Base-by-base conservation (phyloP, 2,797 vertebrate genomes). In the Lutra lutra region DNA sequence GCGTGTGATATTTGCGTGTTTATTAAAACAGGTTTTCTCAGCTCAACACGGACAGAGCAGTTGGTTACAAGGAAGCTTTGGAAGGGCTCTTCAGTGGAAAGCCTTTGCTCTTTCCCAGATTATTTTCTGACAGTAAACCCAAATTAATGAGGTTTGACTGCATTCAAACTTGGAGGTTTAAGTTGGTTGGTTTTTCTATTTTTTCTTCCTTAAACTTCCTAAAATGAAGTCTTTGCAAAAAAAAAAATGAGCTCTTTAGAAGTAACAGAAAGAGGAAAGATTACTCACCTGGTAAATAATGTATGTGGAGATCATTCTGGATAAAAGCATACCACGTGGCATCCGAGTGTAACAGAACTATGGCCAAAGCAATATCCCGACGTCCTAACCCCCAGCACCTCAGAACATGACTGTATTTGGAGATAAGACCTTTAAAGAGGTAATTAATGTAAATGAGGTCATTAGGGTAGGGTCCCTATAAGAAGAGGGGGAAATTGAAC, bases 141-240 rank as follows among this genome's bases (percentile, higher is more conserved):
- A 66, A 78, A 86, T 89, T 92, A 92, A 95, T 96, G 89, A 97
- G 89, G n/a, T 75, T 85, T 92, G 46, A 64, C 72, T 70, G 75
- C 72, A 54, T 68, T 85, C 86, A 89, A 78, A 85, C 89, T 29
- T 0, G 2, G 80, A 95, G 91, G 73, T 51, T 56, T 62, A 62
- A 68, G 20, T 79, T 21, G 38, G 35, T 77, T 84, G 77, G 83
- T 51, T 92, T 96, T 95, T 54, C 82, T 75, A 10, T 58, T 73
- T 43, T 54, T 77, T 54, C 54, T 78, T 64, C 38, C 72, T 94
- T 78, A 94, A 88, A 62, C 75, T 77, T 78, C n/a, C 68, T 18
- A 25, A 58, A 38, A n/a, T 51, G 83, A 87, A 93, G 70, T 32
- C 35, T 95, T 89, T 92, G 72, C 43, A 14, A 48, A 48, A 48